Percentiles rank a stretch among this genome's conserved stretches.
Conservation (phyloP, 2,797 vertebrate genomes). For the Halcyon chelicuti region DNA sequence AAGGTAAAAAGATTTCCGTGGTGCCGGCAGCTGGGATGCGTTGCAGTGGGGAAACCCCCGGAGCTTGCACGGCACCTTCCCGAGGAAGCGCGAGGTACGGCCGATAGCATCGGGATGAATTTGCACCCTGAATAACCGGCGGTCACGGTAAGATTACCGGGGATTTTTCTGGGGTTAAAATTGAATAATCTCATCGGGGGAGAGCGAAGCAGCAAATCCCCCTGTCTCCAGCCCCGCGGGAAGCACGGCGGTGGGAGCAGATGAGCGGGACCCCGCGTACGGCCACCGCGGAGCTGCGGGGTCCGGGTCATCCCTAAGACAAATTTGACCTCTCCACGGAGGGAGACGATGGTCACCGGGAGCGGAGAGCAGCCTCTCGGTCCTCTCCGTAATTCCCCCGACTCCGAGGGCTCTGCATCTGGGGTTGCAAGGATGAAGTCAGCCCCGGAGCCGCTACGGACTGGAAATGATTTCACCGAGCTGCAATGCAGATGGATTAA, state of each 20-base stretch:
- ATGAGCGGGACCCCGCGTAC: background rate
- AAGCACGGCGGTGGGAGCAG: background rate
- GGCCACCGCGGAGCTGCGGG: background rate
- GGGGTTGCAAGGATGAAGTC: conserved; percentile 85
- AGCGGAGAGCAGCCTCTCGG: background rate
- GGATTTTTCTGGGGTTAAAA: conserved; percentile 6
- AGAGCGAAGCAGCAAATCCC: background rate
- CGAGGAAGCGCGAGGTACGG: rapidly evolving
- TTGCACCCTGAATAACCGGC: rapidly evolving
- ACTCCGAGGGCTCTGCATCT: conserved; percentile 71
- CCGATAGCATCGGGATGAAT: background rate
- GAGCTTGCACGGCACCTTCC: background rate
- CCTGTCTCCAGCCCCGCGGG: background rate
- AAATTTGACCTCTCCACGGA: background rate
- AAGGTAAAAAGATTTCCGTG: rapidly evolving
- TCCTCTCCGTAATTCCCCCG: conserved; percentile 28
- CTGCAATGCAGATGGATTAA: conserved; percentile 87
- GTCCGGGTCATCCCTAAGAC: background rate
- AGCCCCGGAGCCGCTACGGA: conserved; percentile 74
- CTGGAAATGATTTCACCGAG: conserved; percentile 90
- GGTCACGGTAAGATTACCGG: rapidly evolving
- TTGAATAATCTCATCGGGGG: background rate
- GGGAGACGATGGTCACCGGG: background rate
- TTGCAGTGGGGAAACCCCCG: rapidly evolving
- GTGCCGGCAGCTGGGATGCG: background rate